These are phyloP conservation scores for Drosophila rubida DNA, from an alignment of 2,888 invertebrate genomes.

Conservation along the genomic window DNA sequence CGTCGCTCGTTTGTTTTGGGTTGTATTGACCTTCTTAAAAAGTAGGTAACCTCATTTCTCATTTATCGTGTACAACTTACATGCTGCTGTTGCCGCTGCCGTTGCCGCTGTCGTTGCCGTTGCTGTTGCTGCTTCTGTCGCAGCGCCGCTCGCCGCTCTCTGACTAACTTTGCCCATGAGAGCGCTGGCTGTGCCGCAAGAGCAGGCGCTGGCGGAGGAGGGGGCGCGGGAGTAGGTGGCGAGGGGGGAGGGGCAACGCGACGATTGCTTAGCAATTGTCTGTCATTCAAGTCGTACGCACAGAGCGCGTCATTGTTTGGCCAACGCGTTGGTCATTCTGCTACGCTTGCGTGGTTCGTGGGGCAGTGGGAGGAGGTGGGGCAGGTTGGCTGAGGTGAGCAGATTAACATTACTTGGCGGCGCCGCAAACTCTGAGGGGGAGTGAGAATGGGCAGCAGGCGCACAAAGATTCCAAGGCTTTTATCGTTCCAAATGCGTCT, in stretches of 20 bases:
- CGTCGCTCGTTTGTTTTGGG: constrained; percentile 81
- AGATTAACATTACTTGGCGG: constrained; percentile 6
- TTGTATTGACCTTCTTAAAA: constrained; percentile 84
- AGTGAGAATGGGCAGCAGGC: not conserved
- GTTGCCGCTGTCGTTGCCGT: constrained; percentile 20
- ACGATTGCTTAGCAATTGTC: constrained; percentile 51
- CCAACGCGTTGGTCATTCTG: constrained; percentile 33
- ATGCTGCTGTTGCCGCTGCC: constrained; percentile 52
- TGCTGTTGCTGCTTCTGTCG: constrained; percentile 21
- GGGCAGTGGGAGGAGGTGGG: not conserved
- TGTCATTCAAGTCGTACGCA: constrained; percentile 51
- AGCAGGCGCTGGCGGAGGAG: not conserved
- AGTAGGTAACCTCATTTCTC: constrained; percentile 84
- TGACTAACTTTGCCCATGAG: constrained; percentile 23
- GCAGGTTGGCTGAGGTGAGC: constrained; percentile 4
- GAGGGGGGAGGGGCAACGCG: constrained; percentile 9
- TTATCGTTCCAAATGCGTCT: constrained; percentile 2
- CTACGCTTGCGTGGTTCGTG: not conserved
- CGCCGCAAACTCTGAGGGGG: not conserved
- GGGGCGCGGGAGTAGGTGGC: not conserved
- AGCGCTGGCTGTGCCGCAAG: not conserved
- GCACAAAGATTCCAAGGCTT: constrained; percentile 15
- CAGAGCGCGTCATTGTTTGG: constrained; percentile 58
- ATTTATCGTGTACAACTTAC: constrained; percentile 83
- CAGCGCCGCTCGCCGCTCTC: constrained; percentile 28